Evolutionary conservation across 2,888 invertebrate species (phyloP), one percentile per base, ranked within the genome.

Genomic region (Drosophila falleni): DNA sequence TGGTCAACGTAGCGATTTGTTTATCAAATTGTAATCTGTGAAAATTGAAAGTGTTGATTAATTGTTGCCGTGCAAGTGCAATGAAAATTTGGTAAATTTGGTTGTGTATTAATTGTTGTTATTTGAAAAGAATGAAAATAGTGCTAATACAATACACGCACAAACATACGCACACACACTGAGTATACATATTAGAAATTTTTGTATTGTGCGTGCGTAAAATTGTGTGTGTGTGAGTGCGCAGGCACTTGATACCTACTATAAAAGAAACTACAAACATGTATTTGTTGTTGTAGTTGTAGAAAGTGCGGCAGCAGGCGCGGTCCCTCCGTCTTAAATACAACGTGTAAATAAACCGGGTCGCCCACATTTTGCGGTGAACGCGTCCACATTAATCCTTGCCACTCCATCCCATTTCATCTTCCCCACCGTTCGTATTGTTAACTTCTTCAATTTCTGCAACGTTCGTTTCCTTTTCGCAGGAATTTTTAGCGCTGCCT

Each of bases 261-360:
- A 77, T 59, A 66, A 71, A 69, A 71, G 4, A 69, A 65, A 29
- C 29, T 29, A 29, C 29, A 29, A 62, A 78, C 55, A 63, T 59
- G 59, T 51, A 49, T 47, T 64, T 59, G 55, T 63, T 59, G 55
- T 63, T 62, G 74, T 71, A 50, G 74, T 76, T 59, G 74, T 64
- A 56, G 74, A 88, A 89, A 83, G 85, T 88, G 79, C 77, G 78
- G 58, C 67, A 31, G 46, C 35, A 47, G 23, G 56, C 56, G 76
- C 87, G 75, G 75, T 77, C 29, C 42, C 35, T 39, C 50, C 65
- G 55, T 62, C 73, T 69, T 50, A 69, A 73, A 71, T 80, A 74
- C 67, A 71, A 61, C 73, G 80, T 75, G 87, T 88, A 85, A 85
- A 85, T 88, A 88, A 85, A 88, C 84, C 84, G 84, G 88, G 87